Conservation (phyloP, 2,113 vertebrate species). For the Porphyrio hochstetteri region DNA sequence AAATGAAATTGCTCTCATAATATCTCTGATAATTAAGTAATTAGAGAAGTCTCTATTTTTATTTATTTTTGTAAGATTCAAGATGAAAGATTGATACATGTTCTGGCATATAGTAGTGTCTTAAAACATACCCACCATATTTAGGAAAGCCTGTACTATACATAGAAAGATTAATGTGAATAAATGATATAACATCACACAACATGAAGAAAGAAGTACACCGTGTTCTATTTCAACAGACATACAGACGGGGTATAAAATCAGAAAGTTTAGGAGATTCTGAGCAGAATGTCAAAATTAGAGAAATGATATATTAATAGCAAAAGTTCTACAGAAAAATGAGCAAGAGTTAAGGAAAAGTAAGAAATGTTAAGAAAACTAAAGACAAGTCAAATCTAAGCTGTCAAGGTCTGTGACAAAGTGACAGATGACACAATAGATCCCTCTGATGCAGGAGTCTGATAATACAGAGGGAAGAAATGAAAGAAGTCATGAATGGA, state of each 20-base stretch:
- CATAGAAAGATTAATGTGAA: neutral
- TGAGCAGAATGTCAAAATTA: neutral
- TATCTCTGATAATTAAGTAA: constrained; percentile 23
- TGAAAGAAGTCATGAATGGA: neutral
- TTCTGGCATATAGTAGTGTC: neutral
- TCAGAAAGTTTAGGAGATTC: neutral
- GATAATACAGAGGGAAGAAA: neutral
- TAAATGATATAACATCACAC: fast-evolving
- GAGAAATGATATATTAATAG: neutral
- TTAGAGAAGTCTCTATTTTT: neutral
- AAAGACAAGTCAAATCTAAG: neutral
- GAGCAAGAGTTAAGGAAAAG: neutral
- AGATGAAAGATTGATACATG: neutral
- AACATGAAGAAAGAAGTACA: neutral
- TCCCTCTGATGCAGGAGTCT: neutral
- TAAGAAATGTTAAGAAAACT: neutral
- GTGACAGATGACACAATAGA: neutral
- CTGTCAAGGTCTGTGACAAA: neutral
- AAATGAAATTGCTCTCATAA: constrained; percentile 7
- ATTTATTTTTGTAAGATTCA: constrained; percentile 14
- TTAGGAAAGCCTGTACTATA: neutral
- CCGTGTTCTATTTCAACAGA: neutral
- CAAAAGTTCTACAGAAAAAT: neutral
- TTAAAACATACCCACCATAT: neutral
- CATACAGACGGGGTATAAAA: neutral